phyloP scores from a whole-genome alignment of 1,140 invertebrate species.

The Drosophila sucinea region DNA sequence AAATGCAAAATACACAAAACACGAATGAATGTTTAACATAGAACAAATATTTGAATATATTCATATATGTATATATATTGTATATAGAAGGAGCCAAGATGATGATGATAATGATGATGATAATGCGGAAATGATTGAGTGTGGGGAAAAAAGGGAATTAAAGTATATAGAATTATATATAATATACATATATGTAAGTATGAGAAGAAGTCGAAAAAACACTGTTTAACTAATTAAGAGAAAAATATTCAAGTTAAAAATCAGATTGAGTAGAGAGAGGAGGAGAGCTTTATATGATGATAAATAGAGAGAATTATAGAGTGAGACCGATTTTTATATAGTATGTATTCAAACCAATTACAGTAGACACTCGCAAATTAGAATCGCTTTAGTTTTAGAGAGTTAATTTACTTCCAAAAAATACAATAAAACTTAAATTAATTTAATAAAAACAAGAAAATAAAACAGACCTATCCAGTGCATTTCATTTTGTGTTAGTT shows the following conservation, averaged over 20 bases:
- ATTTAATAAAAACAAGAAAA: background rate
- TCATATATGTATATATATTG: constrained; percentile 35
- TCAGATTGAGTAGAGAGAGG: constrained; percentile 49
- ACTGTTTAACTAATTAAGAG: constrained; percentile 7
- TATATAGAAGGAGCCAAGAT: constrained; percentile 22
- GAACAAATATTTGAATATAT: constrained; percentile 16
- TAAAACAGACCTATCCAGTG: too few relatives aligned
- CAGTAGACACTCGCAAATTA: too few relatives aligned
- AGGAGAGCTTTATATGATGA: constrained; percentile 26
- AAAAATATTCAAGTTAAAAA: constrained; percentile 2
- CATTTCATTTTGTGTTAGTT: too few relatives aligned
- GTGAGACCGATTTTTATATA: background rate
- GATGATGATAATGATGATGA: background rate
- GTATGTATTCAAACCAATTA: background rate
- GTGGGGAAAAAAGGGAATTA: background rate
- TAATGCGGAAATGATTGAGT: constrained; percentile 1
- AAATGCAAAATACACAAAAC: constrained; percentile 56
- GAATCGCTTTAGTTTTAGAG: too few relatives aligned
- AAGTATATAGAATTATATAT: background rate
- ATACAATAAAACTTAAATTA: background rate
- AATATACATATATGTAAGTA: too few relatives aligned
- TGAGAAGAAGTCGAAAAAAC: background rate
- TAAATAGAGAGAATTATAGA: constrained; percentile 31
- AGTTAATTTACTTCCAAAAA: too few relatives aligned
- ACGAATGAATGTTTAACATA: constrained; percentile 28